These are phyloP conservation scores for Etheostoma nigrum DNA, from an alignment of 2,797 vertebrate species.

Conservation along the genomic window DNA sequence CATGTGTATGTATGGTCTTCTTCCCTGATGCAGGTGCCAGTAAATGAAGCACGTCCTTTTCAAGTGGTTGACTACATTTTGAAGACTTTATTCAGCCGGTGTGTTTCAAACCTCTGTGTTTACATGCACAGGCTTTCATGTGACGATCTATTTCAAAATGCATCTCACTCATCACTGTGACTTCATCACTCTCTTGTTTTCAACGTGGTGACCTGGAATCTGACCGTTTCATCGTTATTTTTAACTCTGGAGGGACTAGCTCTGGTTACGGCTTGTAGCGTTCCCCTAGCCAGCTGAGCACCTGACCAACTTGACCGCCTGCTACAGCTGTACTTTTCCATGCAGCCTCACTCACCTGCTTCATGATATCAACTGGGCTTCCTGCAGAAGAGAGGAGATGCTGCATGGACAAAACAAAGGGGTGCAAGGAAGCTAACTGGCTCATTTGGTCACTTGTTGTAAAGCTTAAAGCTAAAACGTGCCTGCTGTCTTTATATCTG, in stretches of 20 bases:
- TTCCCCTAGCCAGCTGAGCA: conserved; percentile 43
- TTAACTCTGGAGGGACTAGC: conserved; percentile 76
- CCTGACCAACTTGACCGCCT: conserved; percentile 55
- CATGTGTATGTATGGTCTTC: not conserved
- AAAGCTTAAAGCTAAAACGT: not conserved
- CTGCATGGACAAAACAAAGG: conserved; percentile 2
- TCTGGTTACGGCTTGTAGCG: conserved; percentile 77
- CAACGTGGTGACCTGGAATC: conserved; percentile 46
- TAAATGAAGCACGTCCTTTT: not conserved
- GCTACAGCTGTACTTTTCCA: conserved; percentile 77
- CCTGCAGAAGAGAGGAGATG: conserved; percentile 21
- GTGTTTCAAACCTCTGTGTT: conserved; percentile 25
- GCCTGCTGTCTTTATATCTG: not conserved
- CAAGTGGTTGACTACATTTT: not conserved
- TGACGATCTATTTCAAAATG: conserved; percentile 36
- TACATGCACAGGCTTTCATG: conserved; percentile 36
- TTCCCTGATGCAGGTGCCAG: not conserved
- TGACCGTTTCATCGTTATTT: conserved; percentile 79
- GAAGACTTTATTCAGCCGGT: conserved; percentile 3
- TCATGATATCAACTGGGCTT: conserved; percentile 54
- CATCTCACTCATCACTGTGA: conserved; percentile 35
- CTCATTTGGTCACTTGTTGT: conserved; percentile 1
- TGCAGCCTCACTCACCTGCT: conserved; percentile 52
- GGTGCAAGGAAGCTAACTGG: conserved; percentile 22
- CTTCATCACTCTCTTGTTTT: conserved; percentile 17